These are phyloP conservation scores for Carabus problematicus DNA, from an alignment of 2,888 invertebrate species.

Conservation along the genomic window DNA sequence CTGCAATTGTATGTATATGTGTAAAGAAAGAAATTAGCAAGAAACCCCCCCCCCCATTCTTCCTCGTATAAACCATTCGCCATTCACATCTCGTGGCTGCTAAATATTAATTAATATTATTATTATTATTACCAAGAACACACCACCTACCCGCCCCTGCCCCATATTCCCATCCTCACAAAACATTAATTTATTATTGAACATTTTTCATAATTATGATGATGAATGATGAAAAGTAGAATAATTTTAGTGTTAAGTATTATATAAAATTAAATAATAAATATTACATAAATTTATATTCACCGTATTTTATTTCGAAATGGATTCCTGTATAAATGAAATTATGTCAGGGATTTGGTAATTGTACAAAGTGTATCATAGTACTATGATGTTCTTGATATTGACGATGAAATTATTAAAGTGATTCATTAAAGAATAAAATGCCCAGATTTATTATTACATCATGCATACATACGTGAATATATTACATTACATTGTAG, in stretches of 20 bases:
- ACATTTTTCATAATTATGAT: constrained; percentile 37
- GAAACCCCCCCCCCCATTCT: constrained; percentile 43
- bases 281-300: constrained; percentile 50
- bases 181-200: constrained; percentile 41
- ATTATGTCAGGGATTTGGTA: constrained; percentile 7
- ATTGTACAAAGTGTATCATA: constrained; percentile 38
- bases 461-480: too few species aligned
- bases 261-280: constrained; percentile 56
- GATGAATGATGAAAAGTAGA: constrained; percentile 36
- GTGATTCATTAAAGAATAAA: constrained; percentile 14
- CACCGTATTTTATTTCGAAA: constrained; percentile 36
- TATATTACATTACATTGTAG: too few species aligned
- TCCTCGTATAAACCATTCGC: constrained; percentile 15
- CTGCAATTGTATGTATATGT: constrained; percentile 51
- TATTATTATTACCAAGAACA: background rate
- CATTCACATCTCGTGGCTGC: constrained; percentile 6
- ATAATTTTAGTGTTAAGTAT: constrained; percentile 55
- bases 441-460: too few species aligned
- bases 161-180: constrained; percentile 30
- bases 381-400: constrained; percentile 12
- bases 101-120: constrained; percentile 9
- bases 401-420: constrained; percentile 23
- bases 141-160: too few species aligned
- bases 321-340: constrained; percentile 21
- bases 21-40: constrained; percentile 52